Conservation (phyloP, 2,888 invertebrate genomes). For the Drosophila bunnanda region DNA sequence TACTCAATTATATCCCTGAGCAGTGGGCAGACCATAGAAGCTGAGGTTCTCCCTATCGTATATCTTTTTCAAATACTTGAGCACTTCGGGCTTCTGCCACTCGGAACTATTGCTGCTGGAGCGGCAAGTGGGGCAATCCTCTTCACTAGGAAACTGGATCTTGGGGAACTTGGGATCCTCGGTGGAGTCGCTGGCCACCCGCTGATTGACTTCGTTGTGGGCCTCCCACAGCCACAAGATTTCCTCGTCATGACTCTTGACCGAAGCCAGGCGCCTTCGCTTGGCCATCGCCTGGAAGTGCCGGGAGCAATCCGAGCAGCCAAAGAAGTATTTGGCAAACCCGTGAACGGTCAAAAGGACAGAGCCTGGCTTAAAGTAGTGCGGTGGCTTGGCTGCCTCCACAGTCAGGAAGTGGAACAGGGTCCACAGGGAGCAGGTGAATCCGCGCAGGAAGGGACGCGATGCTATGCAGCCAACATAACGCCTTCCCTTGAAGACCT, state of each 20-base stretch:
- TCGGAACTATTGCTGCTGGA: neutral
- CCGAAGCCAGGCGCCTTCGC: constrained; percentile 32
- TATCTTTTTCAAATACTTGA: constrained; percentile 51
- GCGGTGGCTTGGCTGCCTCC: constrained; percentile 83
- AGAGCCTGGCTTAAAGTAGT: constrained; percentile 29
- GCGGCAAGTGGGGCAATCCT: constrained; percentile 39
- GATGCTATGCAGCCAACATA: constrained; percentile 94
- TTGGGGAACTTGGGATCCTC: constrained; percentile 91
- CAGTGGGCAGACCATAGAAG: constrained; percentile 63
- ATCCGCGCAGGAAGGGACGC: constrained; percentile 89
- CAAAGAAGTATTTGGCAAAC: constrained; percentile 89
- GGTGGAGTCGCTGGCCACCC: constrained; percentile 92
- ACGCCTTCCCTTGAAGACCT: constrained; percentile 87
- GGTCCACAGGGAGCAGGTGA: constrained; percentile 97
- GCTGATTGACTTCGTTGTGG: constrained; percentile 95
- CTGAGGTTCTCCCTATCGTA: constrained; percentile 54
- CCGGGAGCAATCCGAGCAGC: constrained; percentile 93
- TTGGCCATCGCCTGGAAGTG: constrained; percentile 89
- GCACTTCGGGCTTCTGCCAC: constrained; percentile 26
- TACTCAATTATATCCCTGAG: constrained; percentile 41
- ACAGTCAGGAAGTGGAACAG: constrained; percentile 96
- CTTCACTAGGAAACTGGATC: constrained; percentile 46
- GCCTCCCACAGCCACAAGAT: constrained; percentile 96
- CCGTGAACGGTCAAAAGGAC: constrained; percentile 56
- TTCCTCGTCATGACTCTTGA: constrained; percentile 86